Conservation (phyloP, 2,113 vertebrate genomes). For the Amphilophus citrinellus region DNA sequence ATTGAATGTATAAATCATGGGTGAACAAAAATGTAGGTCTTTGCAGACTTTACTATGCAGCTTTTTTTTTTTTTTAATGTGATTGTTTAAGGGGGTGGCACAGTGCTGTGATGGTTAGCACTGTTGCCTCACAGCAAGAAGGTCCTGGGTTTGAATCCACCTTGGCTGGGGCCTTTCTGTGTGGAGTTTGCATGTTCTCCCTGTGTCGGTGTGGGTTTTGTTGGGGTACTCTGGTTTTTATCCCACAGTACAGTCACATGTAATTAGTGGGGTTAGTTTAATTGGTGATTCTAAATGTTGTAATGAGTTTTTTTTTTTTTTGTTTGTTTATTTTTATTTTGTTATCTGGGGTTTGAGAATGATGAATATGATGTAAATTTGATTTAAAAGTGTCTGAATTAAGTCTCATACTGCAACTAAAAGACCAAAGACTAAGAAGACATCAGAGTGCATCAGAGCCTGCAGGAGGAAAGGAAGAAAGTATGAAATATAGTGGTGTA, state of each 20-base stretch:
- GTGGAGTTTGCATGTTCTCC: too few species aligned
- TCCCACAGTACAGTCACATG: too few species aligned
- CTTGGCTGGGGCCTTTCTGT: too few species aligned
- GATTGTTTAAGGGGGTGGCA: background rate
- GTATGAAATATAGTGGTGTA: background rate
- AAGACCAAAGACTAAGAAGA: conserved; percentile 8
- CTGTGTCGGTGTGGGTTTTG: too few species aligned
- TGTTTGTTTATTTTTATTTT: background rate
- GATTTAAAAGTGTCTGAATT: background rate
- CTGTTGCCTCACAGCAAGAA: too few species aligned
- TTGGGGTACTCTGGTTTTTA: too few species aligned
- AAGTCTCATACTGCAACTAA: background rate
- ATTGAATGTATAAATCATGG: conserved; percentile 10
- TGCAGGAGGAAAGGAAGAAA: background rate
- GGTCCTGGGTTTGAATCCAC: too few species aligned
- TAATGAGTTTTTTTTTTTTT: background rate
- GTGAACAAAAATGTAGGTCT: background rate
- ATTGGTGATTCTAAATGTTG: too few species aligned
- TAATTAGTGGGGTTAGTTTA: too few species aligned
- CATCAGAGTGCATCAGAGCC: background rate
- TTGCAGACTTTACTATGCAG: background rate
- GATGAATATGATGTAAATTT: conserved; percentile 3
- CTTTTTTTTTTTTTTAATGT: background rate
- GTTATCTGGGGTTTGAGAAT: background rate
- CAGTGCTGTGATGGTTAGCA: too few species aligned